Evolutionary conservation across 2,797 vertebrate genomes (phyloP).

Genomic region (Otolemur crassicaudatus): DNA sequence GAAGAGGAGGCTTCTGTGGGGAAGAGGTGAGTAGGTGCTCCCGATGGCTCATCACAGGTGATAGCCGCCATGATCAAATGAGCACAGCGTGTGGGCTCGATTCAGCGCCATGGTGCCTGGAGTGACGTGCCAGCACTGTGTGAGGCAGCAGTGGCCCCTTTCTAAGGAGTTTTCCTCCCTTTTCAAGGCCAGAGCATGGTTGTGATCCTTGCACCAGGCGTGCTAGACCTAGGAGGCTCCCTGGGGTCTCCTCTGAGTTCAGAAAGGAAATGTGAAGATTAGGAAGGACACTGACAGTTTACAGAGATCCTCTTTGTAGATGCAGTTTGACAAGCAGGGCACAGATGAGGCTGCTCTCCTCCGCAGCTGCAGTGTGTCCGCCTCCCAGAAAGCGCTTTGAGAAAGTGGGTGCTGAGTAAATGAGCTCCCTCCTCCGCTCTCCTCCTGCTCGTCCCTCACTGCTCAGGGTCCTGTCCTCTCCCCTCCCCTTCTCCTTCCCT

Average conservation of each 20-base stretch:
- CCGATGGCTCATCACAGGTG: constrained; percentile 69
- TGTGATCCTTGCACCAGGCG: not conserved
- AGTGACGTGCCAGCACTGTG: constrained; percentile 40
- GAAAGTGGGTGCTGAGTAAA: not conserved
- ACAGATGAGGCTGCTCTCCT: not conserved
- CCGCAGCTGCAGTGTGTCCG: not conserved
- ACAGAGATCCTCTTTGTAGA: not conserved
- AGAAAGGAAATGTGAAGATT: not conserved
- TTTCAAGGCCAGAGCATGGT: constrained; percentile 52
- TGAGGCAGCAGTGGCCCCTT: constrained; percentile 52
- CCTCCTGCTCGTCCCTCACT: not conserved
- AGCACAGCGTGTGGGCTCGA: constrained; percentile 31
- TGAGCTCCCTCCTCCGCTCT: not conserved
- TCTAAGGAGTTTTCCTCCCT: constrained; percentile 55
- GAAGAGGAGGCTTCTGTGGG: constrained; percentile 56
- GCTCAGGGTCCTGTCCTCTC: not conserved
- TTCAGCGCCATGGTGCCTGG: not conserved
- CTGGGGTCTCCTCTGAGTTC: not conserved
- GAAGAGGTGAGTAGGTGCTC: constrained; percentile 15
- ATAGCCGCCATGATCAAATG: constrained; percentile 4
- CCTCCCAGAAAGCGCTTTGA: not conserved
- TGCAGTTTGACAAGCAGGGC: not conserved
- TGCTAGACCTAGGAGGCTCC: fast-evolving
- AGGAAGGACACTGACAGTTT: not conserved
- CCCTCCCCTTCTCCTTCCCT: not conserved